Evolutionary conservation across 2,113 vertebrate genomes (phyloP).

Genomic region (Ifrita kowaldi): DNA sequence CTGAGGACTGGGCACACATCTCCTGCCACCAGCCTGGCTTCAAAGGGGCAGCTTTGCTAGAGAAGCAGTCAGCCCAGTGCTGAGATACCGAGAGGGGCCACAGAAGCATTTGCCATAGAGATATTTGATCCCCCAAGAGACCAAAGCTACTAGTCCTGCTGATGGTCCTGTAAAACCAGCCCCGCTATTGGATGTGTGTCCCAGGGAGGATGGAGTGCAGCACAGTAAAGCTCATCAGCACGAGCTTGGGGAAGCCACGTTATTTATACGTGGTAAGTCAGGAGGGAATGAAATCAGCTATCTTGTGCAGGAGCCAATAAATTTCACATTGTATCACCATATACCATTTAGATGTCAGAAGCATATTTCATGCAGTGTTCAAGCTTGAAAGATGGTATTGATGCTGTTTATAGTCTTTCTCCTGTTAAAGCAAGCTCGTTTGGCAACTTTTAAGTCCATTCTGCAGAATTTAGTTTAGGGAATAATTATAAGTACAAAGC

Average conservation of each 20-base stretch:
- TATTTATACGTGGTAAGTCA: not conserved
- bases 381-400: not conserved
- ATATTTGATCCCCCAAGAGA: not conserved
- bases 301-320: not conserved
- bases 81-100: not conserved
- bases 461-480: not conserved
- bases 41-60: not conserved
- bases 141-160: not conserved
- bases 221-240: not conserved
- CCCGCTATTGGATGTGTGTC: not conserved
- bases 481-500: conserved; percentile 12
- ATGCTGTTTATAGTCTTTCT: not conserved
- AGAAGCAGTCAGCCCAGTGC: not conserved
- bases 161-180: not conserved
- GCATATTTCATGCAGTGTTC: not conserved
- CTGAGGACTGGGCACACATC: not conserved
- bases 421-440: not conserved
- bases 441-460: conserved; percentile 5
- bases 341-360: not conserved
- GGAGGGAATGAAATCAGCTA: not conserved
- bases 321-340: not conserved
- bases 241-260: not conserved
- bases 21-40: not conserved
- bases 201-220: not conserved
- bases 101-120: not conserved